Evolutionary conservation across 2,888 invertebrate species (phyloP), one percentile per base, ranked within the genome.

Genomic region (Idaea aversata): DNA sequence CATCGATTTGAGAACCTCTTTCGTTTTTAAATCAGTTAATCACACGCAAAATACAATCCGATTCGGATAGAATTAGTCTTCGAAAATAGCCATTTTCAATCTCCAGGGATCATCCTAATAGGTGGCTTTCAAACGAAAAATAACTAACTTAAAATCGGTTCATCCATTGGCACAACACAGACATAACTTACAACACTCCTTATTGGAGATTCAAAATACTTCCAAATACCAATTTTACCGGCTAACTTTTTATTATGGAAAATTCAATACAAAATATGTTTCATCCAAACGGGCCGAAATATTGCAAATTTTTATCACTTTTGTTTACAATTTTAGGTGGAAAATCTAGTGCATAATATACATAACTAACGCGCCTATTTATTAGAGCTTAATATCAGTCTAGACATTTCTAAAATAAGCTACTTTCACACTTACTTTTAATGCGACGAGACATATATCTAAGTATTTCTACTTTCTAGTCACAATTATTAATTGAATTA

Each of bases 321-420:
- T 77, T 73, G 78, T 86, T 36, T 81, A 80, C 75, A 85, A 84
- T 85, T 87, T 85, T 80, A 59, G 80, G 79, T 88, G 85, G 84
- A 87, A 88, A 89, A 87, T 85, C 88, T 90, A 89, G 82, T 85
- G 83, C 79, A 72, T 80, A 80, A 71, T 77, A 77, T 79, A 77
- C 76, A 77, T 80, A 78, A 82, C 86, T 86, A 87, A 82, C 79
- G 83, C 79, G 73, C 84, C 87, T 88, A 90, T 85, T 87, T 89
- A 90, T 87, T 89, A 90, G 88, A 88, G 88, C 87, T 84, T 88
- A 85, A 25, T 85, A 86, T 92, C 92, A 92, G 92, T 92, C 92
- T 91, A 92, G 85, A 88, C 85, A 84, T 88, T 83, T 86, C 88
- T 90, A 91, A 89, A 75, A 76, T 86, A 90, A 83, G 85, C 86